phyloP scores from a whole-genome alignment of 2,113 vertebrate species.

The Diadophis punctatus region DNA sequence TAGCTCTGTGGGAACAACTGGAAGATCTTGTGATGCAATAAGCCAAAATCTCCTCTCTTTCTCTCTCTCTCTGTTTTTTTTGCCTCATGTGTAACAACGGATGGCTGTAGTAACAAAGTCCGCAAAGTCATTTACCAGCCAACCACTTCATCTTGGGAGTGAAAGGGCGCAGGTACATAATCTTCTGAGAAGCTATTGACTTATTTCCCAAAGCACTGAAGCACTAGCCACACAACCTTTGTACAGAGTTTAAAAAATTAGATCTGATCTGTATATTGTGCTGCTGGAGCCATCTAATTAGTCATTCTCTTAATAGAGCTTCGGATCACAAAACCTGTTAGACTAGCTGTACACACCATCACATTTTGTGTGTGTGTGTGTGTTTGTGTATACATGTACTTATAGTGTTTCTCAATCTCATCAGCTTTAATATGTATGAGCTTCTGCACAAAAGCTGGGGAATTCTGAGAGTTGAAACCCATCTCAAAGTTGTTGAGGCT shows the following conservation, averaged over 20 bases:
- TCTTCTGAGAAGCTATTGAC: not conserved
- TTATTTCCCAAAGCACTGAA: not conserved
- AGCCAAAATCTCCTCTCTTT: no score
- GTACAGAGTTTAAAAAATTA: not conserved
- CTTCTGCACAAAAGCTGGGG: not conserved
- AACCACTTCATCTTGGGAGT: not conserved
- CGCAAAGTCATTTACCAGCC: not conserved
- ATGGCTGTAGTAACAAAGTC: not conserved
- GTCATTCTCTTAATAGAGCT: not conserved
- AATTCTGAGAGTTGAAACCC: not conserved
- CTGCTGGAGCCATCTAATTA: not conserved
- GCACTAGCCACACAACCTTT: not conserved
- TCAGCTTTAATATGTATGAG: not conserved
- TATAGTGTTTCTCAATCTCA: not conserved
- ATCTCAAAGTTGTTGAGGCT: not conserved
- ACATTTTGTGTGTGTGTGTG: not conserved
- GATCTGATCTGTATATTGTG: not conserved
- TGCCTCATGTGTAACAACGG: not conserved
- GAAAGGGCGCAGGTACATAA: not conserved
- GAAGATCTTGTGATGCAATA: not conserved
- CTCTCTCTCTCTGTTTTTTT: not conserved
- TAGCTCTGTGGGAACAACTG: not conserved
- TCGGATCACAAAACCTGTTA: not conserved
- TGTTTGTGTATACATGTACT: not conserved
- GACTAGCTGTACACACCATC: not conserved